These are phyloP conservation scores for Myiozetetes cayanensis DNA, from an alignment of 2,113 vertebrate species.

Conservation along the genomic window DNA sequence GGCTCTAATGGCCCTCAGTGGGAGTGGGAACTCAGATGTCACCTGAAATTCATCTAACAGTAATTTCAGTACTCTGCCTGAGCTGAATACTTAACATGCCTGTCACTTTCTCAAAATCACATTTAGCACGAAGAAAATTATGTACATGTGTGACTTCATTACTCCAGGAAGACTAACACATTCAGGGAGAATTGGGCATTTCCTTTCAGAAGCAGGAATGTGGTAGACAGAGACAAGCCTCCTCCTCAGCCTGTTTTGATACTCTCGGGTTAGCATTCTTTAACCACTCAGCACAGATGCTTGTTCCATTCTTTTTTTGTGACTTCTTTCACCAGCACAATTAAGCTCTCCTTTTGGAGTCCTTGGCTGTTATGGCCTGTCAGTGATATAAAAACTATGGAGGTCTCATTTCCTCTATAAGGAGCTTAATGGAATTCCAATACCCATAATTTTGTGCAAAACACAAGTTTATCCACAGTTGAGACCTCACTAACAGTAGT, in stretches of 20 bases:
- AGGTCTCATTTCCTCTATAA: neutral
- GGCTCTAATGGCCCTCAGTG: neutral
- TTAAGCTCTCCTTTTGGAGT: neutral
- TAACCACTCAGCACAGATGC: neutral
- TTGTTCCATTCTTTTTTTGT: neutral
- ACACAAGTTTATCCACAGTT: neutral
- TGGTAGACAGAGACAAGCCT: neutral
- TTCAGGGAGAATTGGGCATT: neutral
- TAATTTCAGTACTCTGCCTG: neutral
- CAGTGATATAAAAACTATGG: neutral
- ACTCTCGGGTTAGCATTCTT: neutral
- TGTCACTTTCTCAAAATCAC: constrained; percentile 1
- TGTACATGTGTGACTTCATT: neutral
- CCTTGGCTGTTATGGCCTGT: neutral
- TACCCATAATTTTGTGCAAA: neutral
- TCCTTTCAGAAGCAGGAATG: neutral
- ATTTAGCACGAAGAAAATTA: neutral
- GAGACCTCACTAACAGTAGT: neutral
- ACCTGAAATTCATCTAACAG: neutral
- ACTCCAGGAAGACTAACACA: neutral
- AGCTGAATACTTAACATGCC: neutral
- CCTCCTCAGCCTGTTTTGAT: neutral
- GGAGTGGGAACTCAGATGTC: neutral
- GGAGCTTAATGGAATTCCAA: neutral
- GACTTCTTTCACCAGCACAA: neutral